A percentile compares a stretch with the other conserved stretches of the same genome.
These are phyloP conservation scores for Propsilocerus akamusi DNA, from an alignment of 1,140 invertebrate genomes.

Conservation along the genomic window DNA sequence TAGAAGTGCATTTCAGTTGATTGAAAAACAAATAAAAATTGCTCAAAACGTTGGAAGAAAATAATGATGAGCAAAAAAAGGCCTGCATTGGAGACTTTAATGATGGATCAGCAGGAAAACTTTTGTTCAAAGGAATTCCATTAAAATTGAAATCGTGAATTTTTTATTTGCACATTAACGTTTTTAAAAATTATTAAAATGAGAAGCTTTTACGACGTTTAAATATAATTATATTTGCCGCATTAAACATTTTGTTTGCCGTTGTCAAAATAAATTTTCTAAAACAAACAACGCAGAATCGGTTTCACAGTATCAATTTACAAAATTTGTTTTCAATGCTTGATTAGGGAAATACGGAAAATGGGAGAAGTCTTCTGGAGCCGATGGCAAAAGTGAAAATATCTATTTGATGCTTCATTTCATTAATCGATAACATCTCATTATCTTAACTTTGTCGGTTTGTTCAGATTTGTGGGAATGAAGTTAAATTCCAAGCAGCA, in stretches of 20 bases:
- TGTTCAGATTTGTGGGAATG: too few relatives aligned
- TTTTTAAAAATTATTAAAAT: background rate
- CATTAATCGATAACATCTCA: too few relatives aligned
- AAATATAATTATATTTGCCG: background rate
- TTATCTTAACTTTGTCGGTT: too few relatives aligned
- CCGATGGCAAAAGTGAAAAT: too few relatives aligned
- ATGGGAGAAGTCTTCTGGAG: too few relatives aligned
- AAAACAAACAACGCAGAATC: background rate
- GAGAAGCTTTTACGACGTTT: background rate
- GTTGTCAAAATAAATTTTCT: background rate
- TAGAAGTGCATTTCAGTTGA: background rate
- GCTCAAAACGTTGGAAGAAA: background rate
- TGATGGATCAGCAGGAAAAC: background rate
- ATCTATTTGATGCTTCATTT: too few relatives aligned
- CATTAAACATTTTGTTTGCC: background rate
- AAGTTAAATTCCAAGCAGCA: too few relatives aligned
- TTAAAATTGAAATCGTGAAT: too few relatives aligned
- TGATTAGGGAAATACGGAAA: background rate
- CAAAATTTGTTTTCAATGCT: background rate
- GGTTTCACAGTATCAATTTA: background rate
- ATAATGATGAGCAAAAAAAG: background rate
- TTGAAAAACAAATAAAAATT: background rate
- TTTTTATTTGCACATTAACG: background rate
- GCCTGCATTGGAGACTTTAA: background rate
- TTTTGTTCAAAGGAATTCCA: background rate